Percentiles rank a stretch among this genome's conserved stretches.
Evolutionary conservation across 2,888 invertebrate genomes (phyloP).

Genomic region (Proisotoma minuta): DNA sequence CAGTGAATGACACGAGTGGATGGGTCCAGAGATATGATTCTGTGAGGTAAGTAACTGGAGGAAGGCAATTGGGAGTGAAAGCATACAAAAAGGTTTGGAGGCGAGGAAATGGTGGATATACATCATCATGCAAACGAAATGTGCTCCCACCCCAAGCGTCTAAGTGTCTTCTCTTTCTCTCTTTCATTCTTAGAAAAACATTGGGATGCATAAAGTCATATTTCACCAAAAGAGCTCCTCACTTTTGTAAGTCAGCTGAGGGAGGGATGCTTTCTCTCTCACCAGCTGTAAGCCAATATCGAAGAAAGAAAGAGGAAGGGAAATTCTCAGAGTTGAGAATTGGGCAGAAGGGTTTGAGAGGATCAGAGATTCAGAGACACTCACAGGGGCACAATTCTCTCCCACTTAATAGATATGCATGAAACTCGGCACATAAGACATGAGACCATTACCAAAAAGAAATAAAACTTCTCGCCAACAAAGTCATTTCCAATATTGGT

Average conservation of each 20-base stretch:
- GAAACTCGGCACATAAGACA: no score
- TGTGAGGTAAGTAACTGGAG: slow-evolving; percentile 6
- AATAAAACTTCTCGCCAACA: slow-evolving; percentile 13
- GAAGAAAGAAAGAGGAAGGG: no score
- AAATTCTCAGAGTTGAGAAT: no score
- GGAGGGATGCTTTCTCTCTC: not conserved
- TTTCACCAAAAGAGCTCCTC: slow-evolving; percentile 3
- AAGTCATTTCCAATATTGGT: slow-evolving; percentile 42
- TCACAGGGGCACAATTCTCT: no score
- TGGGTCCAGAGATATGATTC: not conserved
- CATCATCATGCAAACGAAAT: slow-evolving; percentile 46
- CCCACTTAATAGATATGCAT: no score
- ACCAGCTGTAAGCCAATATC: not conserved
- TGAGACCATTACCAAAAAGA: slow-evolving; percentile 5
- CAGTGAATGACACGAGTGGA: not conserved
- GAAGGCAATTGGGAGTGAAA: not conserved
- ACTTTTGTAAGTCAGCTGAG: not conserved
- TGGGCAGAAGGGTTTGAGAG: no score
- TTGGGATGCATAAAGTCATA: slow-evolving; percentile 12
- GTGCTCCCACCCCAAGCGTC: slow-evolving; percentile 24
- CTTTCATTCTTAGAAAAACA: slow-evolving; percentile 1
- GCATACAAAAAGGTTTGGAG: slow-evolving; percentile 1
- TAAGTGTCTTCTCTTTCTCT: slow-evolving; percentile 26
- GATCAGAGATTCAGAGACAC: no score
- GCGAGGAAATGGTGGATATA: slow-evolving; percentile 25